These are phyloP conservation scores for Sycophila sp. DNA, from an alignment of 1,140 invertebrate genomes.

Conservation along the genomic window DNA sequence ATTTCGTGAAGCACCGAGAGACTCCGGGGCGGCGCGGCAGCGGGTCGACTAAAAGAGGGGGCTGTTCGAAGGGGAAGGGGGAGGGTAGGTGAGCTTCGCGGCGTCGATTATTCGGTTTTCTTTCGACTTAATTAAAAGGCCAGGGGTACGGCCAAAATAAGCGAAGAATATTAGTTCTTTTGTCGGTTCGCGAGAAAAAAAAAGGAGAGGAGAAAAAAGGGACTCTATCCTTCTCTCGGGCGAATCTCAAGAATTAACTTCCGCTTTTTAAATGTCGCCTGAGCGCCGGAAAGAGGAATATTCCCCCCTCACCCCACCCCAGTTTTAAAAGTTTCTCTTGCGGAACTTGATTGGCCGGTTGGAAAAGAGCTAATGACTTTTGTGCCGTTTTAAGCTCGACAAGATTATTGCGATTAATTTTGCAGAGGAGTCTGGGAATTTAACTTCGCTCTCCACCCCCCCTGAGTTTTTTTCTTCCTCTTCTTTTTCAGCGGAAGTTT, in stretches of 20 bases:
- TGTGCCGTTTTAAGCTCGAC: neutral
- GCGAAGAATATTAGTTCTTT: conserved; percentile 53
- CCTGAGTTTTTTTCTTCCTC: too few species aligned
- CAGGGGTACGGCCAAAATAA: conserved; percentile 53
- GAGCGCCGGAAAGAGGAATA: too few species aligned
- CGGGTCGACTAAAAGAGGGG: neutral
- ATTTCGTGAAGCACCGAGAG: conserved; percentile 56
- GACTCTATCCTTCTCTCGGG: too few species aligned
- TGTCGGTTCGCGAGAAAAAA: conserved; percentile 36
- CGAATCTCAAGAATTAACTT: conserved; percentile 38
- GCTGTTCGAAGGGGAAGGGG: neutral
- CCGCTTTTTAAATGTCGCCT: conserved; percentile 25
- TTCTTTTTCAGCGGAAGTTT: too few species aligned
- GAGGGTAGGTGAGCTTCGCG: neutral
- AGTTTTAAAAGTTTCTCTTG: conserved; percentile 27
- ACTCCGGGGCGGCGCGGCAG: neutral
- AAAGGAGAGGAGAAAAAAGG: neutral
- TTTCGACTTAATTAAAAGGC: conserved; percentile 65
- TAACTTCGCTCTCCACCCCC: too few species aligned
- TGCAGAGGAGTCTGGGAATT: neutral
- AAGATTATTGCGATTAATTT: conserved; percentile 8
- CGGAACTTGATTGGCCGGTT: neutral
- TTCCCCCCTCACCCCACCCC: too few species aligned
- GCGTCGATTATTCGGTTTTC: conserved; percentile 58
- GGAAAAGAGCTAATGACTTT: conserved; percentile 27